Conservation (phyloP, 2,888 invertebrate species). For the Sphaerophoria rueppellii region DNA sequence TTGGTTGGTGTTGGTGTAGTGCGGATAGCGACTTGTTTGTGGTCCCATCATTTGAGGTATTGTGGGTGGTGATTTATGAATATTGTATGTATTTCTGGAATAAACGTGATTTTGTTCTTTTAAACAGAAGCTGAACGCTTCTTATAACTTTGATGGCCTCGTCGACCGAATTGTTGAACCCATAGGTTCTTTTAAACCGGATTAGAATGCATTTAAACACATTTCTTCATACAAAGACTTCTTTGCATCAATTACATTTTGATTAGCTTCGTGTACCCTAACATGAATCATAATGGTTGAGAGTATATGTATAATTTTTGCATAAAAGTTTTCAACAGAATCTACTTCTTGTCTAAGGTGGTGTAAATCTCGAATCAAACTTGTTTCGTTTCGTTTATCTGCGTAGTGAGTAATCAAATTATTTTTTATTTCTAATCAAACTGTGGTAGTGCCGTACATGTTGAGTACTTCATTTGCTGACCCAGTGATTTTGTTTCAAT, state of each 20-base stretch:
- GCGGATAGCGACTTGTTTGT: background rate
- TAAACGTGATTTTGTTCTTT: slow-evolving; percentile 44
- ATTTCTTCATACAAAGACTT: slow-evolving; percentile 50
- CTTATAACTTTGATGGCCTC: slow-evolving; percentile 43
- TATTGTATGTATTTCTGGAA: background rate
- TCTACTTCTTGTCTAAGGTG: background rate
- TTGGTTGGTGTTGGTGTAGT: background rate
- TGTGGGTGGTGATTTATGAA: background rate
- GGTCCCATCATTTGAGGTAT: slow-evolving; percentile 1
- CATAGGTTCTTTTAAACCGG: slow-evolving; percentile 60
- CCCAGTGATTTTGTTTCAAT: slow-evolving; percentile 41
- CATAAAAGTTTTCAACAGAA: background rate
- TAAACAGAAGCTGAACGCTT: slow-evolving; percentile 48
- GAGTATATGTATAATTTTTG: background rate
- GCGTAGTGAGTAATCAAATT: slow-evolving; percentile 51
- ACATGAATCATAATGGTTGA: slow-evolving; percentile 24
- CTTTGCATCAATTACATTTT: slow-evolving; percentile 44
- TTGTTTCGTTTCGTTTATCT: slow-evolving; percentile 52
- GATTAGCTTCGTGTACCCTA: slow-evolving; percentile 48
- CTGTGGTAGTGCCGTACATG: slow-evolving; percentile 40
- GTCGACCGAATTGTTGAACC: slow-evolving; percentile 59
- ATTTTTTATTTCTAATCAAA: slow-evolving; percentile 48
- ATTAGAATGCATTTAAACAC: slow-evolving; percentile 54
- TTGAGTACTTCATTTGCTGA: slow-evolving; percentile 55
- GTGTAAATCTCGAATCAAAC: slow-evolving; percentile 22